Percentiles rank a stretch among this genome's conserved stretches.
These are phyloP conservation scores for Leuciscus waleckii DNA, from an alignment of 2,797 vertebrate genomes.

Conservation along the genomic window DNA sequence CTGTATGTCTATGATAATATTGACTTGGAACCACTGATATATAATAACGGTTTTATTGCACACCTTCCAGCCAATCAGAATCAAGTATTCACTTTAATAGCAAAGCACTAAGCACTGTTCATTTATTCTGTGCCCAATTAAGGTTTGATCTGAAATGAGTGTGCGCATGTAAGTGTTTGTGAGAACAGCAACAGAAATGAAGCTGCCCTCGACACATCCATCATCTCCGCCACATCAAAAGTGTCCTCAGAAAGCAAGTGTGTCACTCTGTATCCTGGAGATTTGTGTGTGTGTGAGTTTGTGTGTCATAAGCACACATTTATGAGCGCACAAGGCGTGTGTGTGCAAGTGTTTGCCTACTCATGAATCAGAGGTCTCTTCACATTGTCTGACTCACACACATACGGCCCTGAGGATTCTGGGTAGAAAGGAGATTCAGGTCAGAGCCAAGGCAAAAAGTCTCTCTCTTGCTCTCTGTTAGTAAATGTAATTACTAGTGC, in stretches of 20 bases:
- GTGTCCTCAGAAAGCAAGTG: constrained; percentile 8
- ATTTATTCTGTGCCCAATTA: not conserved
- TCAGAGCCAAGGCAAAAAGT: constrained; percentile 57
- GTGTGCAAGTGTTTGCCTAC: constrained; percentile 38
- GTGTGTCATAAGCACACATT: constrained; percentile 17
- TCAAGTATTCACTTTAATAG: not conserved
- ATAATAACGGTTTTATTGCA: too few species aligned
- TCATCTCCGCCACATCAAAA: constrained; percentile 33
- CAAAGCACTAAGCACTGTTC: not conserved
- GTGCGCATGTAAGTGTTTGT: constrained; percentile 8
- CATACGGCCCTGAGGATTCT: constrained; percentile 64
- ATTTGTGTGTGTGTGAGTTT: constrained; percentile 21
- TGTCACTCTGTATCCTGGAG: constrained; percentile 30
- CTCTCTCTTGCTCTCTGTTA: constrained; percentile 7
- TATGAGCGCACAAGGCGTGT: constrained; percentile 30
- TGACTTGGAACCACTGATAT: too few species aligned
- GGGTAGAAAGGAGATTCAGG: constrained; percentile 68
- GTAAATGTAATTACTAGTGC: constrained; percentile 1
- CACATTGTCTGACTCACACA: constrained; percentile 70
- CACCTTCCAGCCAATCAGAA: too few species aligned
- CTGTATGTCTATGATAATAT: too few species aligned
- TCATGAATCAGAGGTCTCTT: constrained; percentile 56
- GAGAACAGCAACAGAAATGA: constrained; percentile 28
- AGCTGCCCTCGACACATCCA: constrained; percentile 23
- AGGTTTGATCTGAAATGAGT: not conserved